These are phyloP conservation scores for Rhabditophanes sp. DNA, from an alignment of 2,888 invertebrate species.

Conservation along the genomic window DNA sequence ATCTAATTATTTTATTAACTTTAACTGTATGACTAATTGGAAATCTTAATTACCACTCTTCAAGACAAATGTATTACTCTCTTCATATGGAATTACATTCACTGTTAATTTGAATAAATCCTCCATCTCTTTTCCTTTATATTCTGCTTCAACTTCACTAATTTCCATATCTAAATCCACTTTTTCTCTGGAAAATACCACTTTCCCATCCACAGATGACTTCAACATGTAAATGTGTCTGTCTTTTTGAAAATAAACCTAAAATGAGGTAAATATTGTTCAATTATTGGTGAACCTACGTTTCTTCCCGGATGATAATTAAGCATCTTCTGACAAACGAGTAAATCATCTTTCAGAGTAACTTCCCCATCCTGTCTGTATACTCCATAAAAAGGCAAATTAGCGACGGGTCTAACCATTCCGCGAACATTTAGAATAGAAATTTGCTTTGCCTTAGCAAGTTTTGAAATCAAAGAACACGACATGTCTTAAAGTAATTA, in stretches of 20 bases:
- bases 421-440: too few species aligned
- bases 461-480: too few species aligned
- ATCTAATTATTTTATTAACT: too few species aligned
- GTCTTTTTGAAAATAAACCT: slow-evolving; percentile 7
- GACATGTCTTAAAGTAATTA: too few species aligned
- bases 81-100: slow-evolving; percentile 16
- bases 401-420: slow-evolving; percentile 26
- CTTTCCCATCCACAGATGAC: slow-evolving; percentile 27
- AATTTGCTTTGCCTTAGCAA: too few species aligned
- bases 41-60: too few species aligned
- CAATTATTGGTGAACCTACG: slow-evolving; percentile 19
- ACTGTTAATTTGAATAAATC: slow-evolving; percentile 17
- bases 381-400: slow-evolving; percentile 38
- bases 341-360: slow-evolving; percentile 31
- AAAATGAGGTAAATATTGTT: slow-evolving; percentile 2
- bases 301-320: slow-evolving; percentile 44
- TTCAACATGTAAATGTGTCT: not conserved
- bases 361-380: slow-evolving; percentile 28
- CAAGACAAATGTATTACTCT: slow-evolving; percentile 15
- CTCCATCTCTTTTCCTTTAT: slow-evolving; percentile 9
- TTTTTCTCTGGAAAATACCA: slow-evolving; percentile 33
- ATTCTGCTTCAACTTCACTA: slow-evolving; percentile 9
- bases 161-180: slow-evolving; percentile 16
- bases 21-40: too few species aligned
- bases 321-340: slow-evolving; percentile 33